Evolutionary conservation across 2,797 vertebrate species (phyloP).

Genomic region (Eupleurogrammus muticus): DNA sequence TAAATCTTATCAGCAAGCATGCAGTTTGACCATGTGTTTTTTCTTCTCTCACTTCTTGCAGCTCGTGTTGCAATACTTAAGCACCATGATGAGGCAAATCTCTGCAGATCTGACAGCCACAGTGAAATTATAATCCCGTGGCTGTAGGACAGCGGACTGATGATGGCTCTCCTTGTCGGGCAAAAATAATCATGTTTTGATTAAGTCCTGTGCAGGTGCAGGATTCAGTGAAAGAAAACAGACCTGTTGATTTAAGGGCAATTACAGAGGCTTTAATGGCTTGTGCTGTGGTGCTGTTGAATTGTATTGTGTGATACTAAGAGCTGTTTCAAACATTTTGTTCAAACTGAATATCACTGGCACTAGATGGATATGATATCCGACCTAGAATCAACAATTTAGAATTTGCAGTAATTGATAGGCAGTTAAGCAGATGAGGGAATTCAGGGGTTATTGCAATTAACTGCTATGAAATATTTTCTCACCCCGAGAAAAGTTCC

Average conservation of each 20-base stretch:
- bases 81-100: neutral
- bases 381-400: neutral
- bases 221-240: constrained; percentile 5
- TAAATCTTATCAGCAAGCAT: constrained; percentile 44
- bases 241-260: neutral
- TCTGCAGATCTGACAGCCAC: constrained; percentile 20
- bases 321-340: neutral
- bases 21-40: constrained; percentile 14
- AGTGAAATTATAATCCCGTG: constrained; percentile 30
- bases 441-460: constrained; percentile 45
- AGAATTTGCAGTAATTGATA: neutral
- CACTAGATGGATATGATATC: neutral
- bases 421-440: constrained; percentile 42
- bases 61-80: constrained; percentile 6
- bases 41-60: neutral
- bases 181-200: constrained; percentile 7
- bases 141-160: constrained; percentile 19
- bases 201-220: neutral
- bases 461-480: constrained; percentile 42
- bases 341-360: neutral
- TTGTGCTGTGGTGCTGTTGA: neutral
- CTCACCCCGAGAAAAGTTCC: constrained; percentile 34
- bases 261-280: neutral
- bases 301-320: neutral
- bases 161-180: neutral